Evolutionary conservation across 2,113 vertebrate genomes (phyloP).

Genomic region (Athene noctua): DNA sequence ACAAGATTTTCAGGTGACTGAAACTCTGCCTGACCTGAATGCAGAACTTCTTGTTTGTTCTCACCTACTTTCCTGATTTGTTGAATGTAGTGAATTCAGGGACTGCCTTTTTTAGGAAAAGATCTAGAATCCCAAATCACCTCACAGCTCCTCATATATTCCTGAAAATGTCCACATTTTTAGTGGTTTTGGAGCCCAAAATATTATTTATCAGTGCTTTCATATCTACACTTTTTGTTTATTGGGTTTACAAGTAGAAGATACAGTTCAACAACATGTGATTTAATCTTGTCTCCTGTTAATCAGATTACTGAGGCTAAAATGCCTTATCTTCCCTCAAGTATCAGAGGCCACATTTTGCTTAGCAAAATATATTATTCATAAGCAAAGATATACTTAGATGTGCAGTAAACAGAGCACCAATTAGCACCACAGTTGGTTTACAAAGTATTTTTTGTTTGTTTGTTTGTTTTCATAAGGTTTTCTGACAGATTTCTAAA

Average conservation of each 20-base stretch:
- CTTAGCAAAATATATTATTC: constrained; percentile 28
- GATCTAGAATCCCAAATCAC: not conserved
- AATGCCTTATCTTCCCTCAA: not conserved
- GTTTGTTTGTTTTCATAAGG: constrained; percentile 31
- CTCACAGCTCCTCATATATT: not conserved
- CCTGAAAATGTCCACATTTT: not conserved
- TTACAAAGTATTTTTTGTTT: constrained; percentile 4
- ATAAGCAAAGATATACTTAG: constrained; percentile 11
- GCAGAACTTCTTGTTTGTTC: not conserved
- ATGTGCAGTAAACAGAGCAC: not conserved
- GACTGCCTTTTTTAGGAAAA: not conserved
- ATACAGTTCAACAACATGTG: not conserved
- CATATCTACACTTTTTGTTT: not conserved
- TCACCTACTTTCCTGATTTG: not conserved
- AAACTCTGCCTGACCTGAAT: not conserved
- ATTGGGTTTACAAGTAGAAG: not conserved
- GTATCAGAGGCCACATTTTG: not conserved
- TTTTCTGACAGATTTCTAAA: constrained; percentile 54
- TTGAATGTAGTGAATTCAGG: not conserved
- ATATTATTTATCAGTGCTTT: not conserved
- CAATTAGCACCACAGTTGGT: not conserved
- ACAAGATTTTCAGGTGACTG: not conserved
- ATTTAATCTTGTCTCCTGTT: not conserved
- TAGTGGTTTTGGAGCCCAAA: not conserved
- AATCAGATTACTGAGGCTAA: not conserved